Base-by-base conservation (phyloP, 2,797 vertebrate species). In the Adelosebastes latens region DNA sequence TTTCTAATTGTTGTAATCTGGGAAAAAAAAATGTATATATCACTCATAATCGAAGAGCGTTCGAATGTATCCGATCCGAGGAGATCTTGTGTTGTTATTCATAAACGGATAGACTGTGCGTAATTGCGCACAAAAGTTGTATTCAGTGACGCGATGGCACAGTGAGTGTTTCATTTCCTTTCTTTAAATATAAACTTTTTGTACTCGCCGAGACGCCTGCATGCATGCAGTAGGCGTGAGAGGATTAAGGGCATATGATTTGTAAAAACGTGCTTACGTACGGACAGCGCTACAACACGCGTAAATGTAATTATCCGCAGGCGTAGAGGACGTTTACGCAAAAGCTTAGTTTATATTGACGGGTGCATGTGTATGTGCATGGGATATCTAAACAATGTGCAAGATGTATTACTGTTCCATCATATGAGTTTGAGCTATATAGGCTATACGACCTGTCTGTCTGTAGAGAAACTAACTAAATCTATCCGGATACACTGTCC, bases 241-340 rank as follows among this genome's bases (percentile, higher is more conserved):
- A 61, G 82, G 82, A 90, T 88, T 85, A 39, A 87, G 46, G 39
- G 83, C 79, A 90, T 87, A 90, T 80, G 89, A 87, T 92, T 88
- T 92, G 88, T 88, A 83, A 89, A 89, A 91, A 92, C 91, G 91
- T 92, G 92, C 90, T 93, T 93, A 93, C 93, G 91, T 90, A 89
- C 79, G 68, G 67, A 78, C 75, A 62, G 85, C 66, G 71, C 66
- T 66, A 1, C 69, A 75, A 72, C 70, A 86, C 52, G 90, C 89
- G 82, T 80, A 90, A 82, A 91, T 84, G 85, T 80, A 86, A 89
- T 87, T 87, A 84, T 90, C 78, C 58, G 9, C 78, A 32, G 52
- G 77, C 83, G 73, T 66, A 65, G 74, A 68, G 75, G 82, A 83
- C 56, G 64, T 82, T 87, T 59, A 87, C 83, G 80, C 84, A 78